phyloP scores from a whole-genome alignment of 2,113 vertebrate species.

The Steatornis caripensis region DNA sequence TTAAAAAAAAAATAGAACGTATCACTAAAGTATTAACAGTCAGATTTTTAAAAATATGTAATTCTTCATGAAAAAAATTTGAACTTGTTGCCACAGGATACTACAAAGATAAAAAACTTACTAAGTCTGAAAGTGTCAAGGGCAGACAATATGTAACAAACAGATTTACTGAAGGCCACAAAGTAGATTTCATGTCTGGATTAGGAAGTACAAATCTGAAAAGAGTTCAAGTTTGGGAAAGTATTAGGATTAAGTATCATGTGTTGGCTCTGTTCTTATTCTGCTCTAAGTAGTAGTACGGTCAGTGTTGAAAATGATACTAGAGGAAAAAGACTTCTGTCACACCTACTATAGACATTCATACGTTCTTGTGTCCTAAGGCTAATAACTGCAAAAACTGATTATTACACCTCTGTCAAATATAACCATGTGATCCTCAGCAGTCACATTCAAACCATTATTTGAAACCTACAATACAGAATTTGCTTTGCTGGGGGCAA shows the following conservation, averaged over 20 bases:
- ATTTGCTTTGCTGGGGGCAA: neutral
- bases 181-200: neutral
- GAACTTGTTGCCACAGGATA: neutral
- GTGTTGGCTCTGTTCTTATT: neutral
- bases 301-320: neutral
- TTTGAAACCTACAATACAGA: neutral
- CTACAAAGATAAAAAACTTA: neutral
- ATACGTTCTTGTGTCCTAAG: neutral
- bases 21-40: neutral
- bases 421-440: neutral
- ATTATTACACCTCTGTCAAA: neutral
- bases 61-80: neutral
- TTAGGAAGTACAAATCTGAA: neutral
- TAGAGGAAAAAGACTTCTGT: neutral
- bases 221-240: neutral
- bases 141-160: neutral
- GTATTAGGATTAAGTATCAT: neutral
- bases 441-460: neutral
- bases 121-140: neutral
- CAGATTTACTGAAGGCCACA: neutral
- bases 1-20: neutral
- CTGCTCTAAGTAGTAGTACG: neutral
- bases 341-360: neutral
- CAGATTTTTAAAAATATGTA: neutral
- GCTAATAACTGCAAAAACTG: neutral